Evolutionary conservation across 2,797 vertebrate species (phyloP).

Genomic region (Bovichtus diacanthus): DNA sequence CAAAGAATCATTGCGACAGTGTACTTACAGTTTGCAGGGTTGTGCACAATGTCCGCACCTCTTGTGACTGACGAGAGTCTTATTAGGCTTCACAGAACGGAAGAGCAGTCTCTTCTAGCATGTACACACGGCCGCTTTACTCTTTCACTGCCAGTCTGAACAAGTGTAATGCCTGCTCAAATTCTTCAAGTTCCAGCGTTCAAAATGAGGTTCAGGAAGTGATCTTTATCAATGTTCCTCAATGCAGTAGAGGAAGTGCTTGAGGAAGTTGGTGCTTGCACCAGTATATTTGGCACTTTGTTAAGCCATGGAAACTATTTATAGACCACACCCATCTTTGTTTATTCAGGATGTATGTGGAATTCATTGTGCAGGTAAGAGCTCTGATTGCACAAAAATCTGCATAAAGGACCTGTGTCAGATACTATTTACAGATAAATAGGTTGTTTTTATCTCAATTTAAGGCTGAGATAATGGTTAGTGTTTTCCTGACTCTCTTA

Average conservation of each 20-base stretch:
- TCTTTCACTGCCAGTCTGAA: slow-evolving; percentile 29
- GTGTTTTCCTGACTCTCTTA: background rate
- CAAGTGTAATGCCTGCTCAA: background rate
- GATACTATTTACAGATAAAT: background rate
- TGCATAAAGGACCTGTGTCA: background rate
- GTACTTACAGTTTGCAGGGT: slow-evolving; percentile 58
- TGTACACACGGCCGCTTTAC: slow-evolving; percentile 20
- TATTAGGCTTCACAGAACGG: slow-evolving; percentile 5
- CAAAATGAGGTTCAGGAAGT: slow-evolving; percentile 46
- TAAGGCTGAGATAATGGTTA: background rate
- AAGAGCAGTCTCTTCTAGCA: slow-evolving; percentile 2
- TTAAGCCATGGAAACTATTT: slow-evolving; percentile 1
- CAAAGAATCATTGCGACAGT: background rate
- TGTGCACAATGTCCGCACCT: slow-evolving; percentile 14
- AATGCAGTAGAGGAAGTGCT: slow-evolving; percentile 36
- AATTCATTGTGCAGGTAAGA: background rate
- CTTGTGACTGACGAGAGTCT: background rate
- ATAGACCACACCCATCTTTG: slow-evolving; percentile 31
- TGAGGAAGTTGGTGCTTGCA: slow-evolving; percentile 15
- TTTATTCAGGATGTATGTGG: slow-evolving; percentile 1
- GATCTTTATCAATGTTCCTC: background rate
- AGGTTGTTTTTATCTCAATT: background rate
- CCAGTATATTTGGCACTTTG: background rate
- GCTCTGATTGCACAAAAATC: background rate
- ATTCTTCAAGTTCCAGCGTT: no score